Evolutionary conservation across 2,797 vertebrate species (phyloP), one percentile per base, ranked within the genome.

Genomic region (Sphenopsis melanotis): DNA sequence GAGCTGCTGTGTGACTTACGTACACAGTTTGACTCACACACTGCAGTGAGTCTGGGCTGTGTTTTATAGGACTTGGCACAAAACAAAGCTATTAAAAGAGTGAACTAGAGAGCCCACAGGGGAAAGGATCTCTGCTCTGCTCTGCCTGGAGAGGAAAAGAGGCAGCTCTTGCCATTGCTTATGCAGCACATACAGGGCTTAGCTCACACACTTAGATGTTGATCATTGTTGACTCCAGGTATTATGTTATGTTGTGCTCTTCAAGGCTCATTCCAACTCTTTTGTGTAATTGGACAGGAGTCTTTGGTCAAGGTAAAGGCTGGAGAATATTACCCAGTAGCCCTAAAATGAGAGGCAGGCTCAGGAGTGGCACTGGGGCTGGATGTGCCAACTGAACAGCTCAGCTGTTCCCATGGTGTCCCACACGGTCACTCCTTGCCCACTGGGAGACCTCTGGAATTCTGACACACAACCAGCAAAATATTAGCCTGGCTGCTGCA

Each of bases 11-110:
- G 21, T 86, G 69, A 84, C 50, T 81, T 81, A 59, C 0, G 14
- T 6, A 15, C 63, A 69, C 47, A 39, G 44, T 39, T 74, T 83
- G 55, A 47, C 46, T 89, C 30, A 37, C 18, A 9, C 52, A 60
- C 55, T 60, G 70, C 78, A 59, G 76, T 44, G 76, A 83, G 30
- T n/a, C 79, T 52, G 44, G 61, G 50, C 55, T 63, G 55, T 55
- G n/a, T 44, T 88, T 89, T 68, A 77, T 50, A 75, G 72, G 50
- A 47, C 13, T 34, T 72, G 50, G 65, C 42, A 57, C 20, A 37
- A 55, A 55, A 71, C 77, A 91, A 77, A 88, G 37, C 61, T 55
- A 37, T 65, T 80, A 50, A 71, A 92, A 91, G 72, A 71, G 34
- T 2, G 26, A 71, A 27, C 55, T 69, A 12, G 61, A 66, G 71